A percentile compares a stretch with the other conserved stretches of the same genome.
phyloP scores from a whole-genome alignment of 2,888 invertebrate species.

The Panzeria rudis region DNA sequence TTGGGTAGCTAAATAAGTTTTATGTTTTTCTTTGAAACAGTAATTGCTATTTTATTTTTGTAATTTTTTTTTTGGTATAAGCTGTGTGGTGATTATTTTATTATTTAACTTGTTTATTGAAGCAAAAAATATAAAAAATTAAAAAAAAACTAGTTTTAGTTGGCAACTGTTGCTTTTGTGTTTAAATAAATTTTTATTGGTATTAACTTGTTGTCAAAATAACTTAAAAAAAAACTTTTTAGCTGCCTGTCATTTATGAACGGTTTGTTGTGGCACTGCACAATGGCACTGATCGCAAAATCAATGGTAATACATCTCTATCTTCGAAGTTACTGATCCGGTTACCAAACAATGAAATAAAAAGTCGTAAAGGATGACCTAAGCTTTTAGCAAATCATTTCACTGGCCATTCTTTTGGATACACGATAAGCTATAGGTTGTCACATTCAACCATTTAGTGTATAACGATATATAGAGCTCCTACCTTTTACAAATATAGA shows the following conservation, averaged over 20 bases:
- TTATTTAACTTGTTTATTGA: constrained; percentile 43
- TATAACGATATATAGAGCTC: no score
- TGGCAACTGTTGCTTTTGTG: constrained; percentile 2
- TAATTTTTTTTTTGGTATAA: background rate
- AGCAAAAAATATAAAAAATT: constrained; percentile 1
- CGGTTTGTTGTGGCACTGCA: background rate
- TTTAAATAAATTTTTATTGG: constrained; percentile 3
- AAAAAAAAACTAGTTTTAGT: constrained; percentile 14
- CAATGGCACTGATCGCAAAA: background rate
- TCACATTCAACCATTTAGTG: no score
- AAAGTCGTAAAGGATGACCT: no score
- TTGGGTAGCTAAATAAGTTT: background rate
- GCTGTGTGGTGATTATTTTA: background rate
- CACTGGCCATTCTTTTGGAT: no score
- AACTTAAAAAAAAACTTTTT: constrained; percentile 24
- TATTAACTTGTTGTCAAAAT: constrained; percentile 55
- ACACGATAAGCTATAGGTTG: no score
- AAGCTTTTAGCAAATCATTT: no score
- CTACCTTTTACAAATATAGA: no score
- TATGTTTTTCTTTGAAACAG: constrained; percentile 24
- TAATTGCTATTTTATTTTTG: background rate
- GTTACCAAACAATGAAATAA: no score
- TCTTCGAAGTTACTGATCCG: no score
- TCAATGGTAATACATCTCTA: no score
- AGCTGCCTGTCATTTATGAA: background rate